A percentile compares a stretch with the other conserved stretches of the same genome.
Conservation (phyloP, 1,140 invertebrate genomes). For the Radopholus similis region DNA sequence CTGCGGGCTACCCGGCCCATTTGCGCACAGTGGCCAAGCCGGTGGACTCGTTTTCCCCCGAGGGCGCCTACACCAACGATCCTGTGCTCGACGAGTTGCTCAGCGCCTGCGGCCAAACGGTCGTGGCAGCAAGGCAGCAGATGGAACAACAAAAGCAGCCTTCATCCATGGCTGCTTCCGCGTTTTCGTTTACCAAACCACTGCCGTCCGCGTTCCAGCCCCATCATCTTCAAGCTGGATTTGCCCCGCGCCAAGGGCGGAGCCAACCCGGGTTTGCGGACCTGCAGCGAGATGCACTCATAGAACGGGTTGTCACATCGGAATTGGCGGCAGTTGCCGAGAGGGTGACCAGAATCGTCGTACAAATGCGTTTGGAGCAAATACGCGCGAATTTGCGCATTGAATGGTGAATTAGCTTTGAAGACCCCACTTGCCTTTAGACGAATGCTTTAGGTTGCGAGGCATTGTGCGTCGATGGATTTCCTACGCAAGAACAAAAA, state of each 20-base stretch:
- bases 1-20: background rate
- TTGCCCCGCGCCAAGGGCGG: too few relatives aligned
- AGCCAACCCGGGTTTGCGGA: too few relatives aligned
- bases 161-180: background rate
- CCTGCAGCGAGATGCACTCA: background rate
- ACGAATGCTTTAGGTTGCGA: background rate
- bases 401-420: too few relatives aligned
- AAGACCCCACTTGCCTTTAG: background rate
- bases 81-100: slow-evolving; percentile 2
- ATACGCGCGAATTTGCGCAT: slow-evolving; percentile 6
- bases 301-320: background rate
- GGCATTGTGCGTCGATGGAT: background rate
- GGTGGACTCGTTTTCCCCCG: slow-evolving; percentile 12
- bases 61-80: slow-evolving; percentile 17
- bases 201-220: background rate
- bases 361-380: too few relatives aligned
- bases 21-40: background rate
- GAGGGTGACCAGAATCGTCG: background rate
- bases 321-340: background rate
- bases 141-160: background rate
- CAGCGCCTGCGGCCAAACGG: background rate
- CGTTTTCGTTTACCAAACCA: background rate
- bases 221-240: too few relatives aligned
- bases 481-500: background rate
- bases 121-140: too few relatives aligned